Evolutionary conservation across 2,888 invertebrate species (phyloP).

Genomic region (Chalcosyrphus nemorum): DNA sequence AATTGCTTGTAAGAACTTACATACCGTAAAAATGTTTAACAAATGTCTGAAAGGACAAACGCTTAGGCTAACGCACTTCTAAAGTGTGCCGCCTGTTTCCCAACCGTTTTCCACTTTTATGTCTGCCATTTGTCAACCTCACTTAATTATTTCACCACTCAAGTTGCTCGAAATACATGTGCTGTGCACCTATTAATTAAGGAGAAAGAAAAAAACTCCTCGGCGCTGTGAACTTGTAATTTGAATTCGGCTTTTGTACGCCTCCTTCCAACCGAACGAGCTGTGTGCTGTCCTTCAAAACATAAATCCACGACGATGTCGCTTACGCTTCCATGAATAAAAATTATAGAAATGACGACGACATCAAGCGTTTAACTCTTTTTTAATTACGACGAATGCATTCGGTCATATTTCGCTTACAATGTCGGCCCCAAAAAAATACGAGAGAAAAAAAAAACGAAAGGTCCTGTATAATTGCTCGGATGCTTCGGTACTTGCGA

Average conservation of each 20-base stretch:
- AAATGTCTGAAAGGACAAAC: background rate
- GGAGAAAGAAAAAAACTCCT: background rate
- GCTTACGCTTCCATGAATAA: conserved; percentile 59
- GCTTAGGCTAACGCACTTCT: background rate
- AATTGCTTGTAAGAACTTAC: too few species aligned
- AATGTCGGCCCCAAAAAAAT: background rate
- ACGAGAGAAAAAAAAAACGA: background rate
- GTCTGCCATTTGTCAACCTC: background rate
- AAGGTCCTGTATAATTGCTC: conserved; percentile 27
- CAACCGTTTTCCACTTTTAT: background rate
- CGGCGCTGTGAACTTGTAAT: conserved; percentile 54
- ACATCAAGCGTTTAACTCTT: conserved; percentile 64
- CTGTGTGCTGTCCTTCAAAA: conserved; percentile 65
- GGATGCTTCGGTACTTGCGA: background rate
- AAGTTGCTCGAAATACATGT: conserved; percentile 11
- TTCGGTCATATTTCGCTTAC: conserved; percentile 20
- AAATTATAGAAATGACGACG: conserved; percentile 63
- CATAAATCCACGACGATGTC: conserved; percentile 57
- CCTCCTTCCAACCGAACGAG: conserved; percentile 28
- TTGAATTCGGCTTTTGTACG: conserved; percentile 21
- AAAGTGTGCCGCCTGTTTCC: background rate
- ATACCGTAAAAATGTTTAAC: background rate
- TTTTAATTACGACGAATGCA: conserved; percentile 54
- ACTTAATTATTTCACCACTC: conserved; percentile 4
- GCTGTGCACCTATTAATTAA: conserved; percentile 18